A percentile compares a stretch with the other conserved stretches of the same genome.
Conservation (phyloP, 2,888 invertebrate genomes). For the Xestia rhomboidea region DNA sequence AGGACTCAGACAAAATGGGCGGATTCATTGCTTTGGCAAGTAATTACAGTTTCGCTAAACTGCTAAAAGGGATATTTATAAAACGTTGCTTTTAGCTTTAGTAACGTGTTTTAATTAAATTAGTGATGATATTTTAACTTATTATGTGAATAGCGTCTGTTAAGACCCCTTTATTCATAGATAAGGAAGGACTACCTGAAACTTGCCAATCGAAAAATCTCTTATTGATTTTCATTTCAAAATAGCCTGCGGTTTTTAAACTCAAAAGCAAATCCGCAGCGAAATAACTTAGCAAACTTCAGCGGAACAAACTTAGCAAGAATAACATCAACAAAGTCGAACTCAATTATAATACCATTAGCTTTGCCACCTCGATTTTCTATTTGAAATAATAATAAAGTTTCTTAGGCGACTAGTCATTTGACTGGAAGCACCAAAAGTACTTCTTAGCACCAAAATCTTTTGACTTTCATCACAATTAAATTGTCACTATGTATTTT, state of each 20-base stretch:
- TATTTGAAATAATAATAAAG: constrained; percentile 32
- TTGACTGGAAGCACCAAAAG: background rate
- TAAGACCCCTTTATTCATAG: background rate
- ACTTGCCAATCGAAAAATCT: background rate
- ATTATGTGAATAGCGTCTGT: background rate
- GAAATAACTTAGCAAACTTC: constrained; percentile 37
- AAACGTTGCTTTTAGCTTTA: constrained; percentile 33
- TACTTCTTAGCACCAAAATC: constrained; percentile 11
- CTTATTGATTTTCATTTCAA: constrained; percentile 15
- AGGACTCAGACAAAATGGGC: constrained; percentile 52
- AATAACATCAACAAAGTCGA: constrained; percentile 51
- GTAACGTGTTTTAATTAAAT: constrained; percentile 44
- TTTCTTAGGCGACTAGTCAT: constrained; percentile 1
- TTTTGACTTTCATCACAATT: background rate
- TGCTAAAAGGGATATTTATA: constrained; percentile 50
- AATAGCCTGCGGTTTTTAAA: constrained; percentile 24
- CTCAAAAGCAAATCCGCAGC: constrained; percentile 8
- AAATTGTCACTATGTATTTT: background rate
- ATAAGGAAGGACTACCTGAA: background rate
- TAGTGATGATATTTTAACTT: constrained; percentile 6
- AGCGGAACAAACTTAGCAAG: constrained; percentile 24
- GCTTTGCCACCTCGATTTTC: constrained; percentile 18
- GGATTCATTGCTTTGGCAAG: constrained; percentile 54
- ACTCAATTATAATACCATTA: constrained; percentile 42
- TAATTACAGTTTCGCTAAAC: constrained; percentile 59